Conservation (phyloP, 1,140 invertebrate species). For the Coelopa frigida region DNA sequence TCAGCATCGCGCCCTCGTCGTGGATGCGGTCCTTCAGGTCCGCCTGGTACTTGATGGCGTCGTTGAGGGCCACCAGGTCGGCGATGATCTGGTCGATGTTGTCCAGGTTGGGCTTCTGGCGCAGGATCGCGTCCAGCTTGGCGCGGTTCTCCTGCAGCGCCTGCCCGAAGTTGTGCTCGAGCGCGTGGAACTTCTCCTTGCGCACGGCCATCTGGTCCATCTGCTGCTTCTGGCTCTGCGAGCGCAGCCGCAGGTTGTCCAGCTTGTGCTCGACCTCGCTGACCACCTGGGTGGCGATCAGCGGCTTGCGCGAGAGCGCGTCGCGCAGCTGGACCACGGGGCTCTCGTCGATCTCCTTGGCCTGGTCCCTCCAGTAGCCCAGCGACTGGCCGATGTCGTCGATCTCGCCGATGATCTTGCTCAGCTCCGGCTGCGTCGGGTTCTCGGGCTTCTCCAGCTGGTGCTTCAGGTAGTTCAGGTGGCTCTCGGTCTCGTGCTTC, state of each 20-base stretch:
- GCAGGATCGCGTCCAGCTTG: constrained; percentile 52
- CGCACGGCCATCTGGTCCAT: constrained; percentile 60
- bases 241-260: constrained; percentile 55
- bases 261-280: constrained; percentile 64
- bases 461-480: constrained; percentile 71
- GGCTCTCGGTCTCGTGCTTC: constrained; percentile 72
- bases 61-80: constrained; percentile 37
- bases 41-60: constrained; percentile 48
- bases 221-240: constrained; percentile 57
- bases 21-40: constrained; percentile 54
- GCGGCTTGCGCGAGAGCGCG: constrained; percentile 56
- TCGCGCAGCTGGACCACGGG: constrained; percentile 61
- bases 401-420: constrained; percentile 60
- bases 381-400: constrained; percentile 58
- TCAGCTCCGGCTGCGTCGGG: constrained; percentile 56
- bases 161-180: constrained; percentile 58
- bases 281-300: constrained; percentile 61
- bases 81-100: constrained; percentile 46
- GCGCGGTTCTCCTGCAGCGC: constrained; percentile 52
- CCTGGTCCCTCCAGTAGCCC: constrained; percentile 60
- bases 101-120: constrained; percentile 26
- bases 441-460: constrained; percentile 66
- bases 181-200: constrained; percentile 60
- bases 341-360: constrained; percentile 59
- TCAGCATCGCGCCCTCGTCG: constrained; percentile 64